Evolutionary conservation across 1,140 invertebrate genomes (phyloP).

Genomic region (Lordiphosa mommai): DNA sequence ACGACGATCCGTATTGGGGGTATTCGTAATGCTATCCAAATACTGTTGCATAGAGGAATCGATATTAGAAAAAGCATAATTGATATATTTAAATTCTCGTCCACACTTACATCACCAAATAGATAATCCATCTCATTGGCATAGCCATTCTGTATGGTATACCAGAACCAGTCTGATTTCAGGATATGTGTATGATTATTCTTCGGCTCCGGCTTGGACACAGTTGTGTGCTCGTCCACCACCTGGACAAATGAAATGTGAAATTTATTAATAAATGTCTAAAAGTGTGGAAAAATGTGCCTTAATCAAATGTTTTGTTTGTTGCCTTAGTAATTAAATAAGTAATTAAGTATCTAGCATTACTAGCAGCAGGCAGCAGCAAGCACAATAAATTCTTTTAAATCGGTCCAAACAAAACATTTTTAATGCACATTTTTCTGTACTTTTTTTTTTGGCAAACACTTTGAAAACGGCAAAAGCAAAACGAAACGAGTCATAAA

Average conservation of each 20-base stretch:
- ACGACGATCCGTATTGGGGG: conserved; percentile 81
- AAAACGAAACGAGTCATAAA: conserved; percentile 23
- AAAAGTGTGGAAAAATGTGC: conserved; percentile 12
- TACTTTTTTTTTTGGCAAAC: conserved; percentile 28
- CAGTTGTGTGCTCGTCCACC: conserved; percentile 88
- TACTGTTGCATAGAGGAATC: conserved; percentile 39
- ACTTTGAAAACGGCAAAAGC: conserved; percentile 68
- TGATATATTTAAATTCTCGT: too few species aligned
- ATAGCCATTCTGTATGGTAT: conserved; percentile 94
- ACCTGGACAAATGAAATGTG: conserved; percentile 82
- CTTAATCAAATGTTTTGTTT: conserved; percentile 40
- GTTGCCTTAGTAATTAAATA: conserved; percentile 26
- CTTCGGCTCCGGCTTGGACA: conserved; percentile 83
- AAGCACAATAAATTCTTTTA: conserved; percentile 66
- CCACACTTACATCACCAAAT: conserved; percentile 87
- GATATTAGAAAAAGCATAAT: background rate
- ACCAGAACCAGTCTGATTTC: conserved; percentile 98
- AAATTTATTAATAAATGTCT: background rate
- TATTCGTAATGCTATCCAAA: conserved; percentile 78
- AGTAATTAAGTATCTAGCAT: conserved; percentile 29
- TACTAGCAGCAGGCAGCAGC: conserved; percentile 45
- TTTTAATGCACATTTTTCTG: conserved; percentile 67
- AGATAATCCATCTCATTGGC: conserved; percentile 94
- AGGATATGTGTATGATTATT: conserved; percentile 85
- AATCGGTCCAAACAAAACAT: conserved; percentile 68